Evolutionary conservation across 2,888 invertebrate genomes (phyloP).

Genomic region (Hirtodrosophila cameraria): DNA sequence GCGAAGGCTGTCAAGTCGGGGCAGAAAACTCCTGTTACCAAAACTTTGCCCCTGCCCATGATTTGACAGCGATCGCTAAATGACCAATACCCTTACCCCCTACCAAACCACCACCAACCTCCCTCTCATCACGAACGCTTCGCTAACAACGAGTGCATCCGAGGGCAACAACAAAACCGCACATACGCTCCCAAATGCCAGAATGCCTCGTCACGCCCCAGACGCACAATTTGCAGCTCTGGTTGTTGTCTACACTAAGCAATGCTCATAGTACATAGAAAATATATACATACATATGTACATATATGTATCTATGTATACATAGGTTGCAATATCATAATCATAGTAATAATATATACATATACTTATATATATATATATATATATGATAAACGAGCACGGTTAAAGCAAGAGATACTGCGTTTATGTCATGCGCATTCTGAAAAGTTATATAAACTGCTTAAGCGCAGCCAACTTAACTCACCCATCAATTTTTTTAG

Average conservation of each 20-base stretch:
- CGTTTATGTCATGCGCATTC: background rate
- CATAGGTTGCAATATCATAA: constrained; percentile 2
- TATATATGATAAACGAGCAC: constrained; percentile 4
- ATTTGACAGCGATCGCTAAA: constrained; percentile 53
- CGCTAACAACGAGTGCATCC: constrained; percentile 53
- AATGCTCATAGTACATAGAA: constrained; percentile 9
- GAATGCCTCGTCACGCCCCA: constrained; percentile 34
- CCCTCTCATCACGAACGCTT: constrained; percentile 44
- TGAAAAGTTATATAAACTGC: background rate
- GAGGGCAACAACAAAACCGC: constrained; percentile 22
- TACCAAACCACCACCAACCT: background rate
- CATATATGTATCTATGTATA: constrained; percentile 1
- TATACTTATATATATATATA: constrained; percentile 11
- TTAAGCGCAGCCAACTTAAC: constrained; percentile 22
- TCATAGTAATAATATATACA: constrained; percentile 4
- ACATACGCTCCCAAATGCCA: constrained; percentile 24
- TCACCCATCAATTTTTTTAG: background rate
- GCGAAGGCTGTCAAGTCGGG: constrained; percentile 46
- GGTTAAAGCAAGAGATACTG: constrained; percentile 27
- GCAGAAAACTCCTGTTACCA: constrained; percentile 28
- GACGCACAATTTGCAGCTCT: constrained; percentile 30
- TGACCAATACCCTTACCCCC: constrained; percentile 8
- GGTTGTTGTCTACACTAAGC: constrained; percentile 41
- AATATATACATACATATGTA: constrained; percentile 1
- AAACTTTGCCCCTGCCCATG: constrained; percentile 30